A percentile compares a stretch with the other conserved stretches of the same genome.
Evolutionary conservation across 92 coral and sea anemone species (phyloP).

Genomic region (Epizoanthus illoricatus): DNA sequence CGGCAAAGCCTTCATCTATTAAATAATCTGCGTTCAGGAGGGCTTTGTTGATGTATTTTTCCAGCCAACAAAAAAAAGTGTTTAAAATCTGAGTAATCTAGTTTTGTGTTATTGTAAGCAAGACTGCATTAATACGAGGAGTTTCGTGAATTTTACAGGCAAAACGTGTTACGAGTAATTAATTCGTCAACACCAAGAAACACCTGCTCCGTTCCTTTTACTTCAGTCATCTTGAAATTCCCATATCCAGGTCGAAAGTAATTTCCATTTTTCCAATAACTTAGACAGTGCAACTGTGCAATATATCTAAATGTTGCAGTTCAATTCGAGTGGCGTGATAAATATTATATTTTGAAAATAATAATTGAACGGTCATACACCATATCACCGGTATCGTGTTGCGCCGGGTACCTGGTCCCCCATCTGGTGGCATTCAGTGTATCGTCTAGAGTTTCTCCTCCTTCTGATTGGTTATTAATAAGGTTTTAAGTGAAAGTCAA

Average conservation of each 20-base stretch:
- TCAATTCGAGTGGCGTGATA: neutral
- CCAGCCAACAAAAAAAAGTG: neutral
- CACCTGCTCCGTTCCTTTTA: neutral
- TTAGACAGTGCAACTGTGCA: too few species aligned
- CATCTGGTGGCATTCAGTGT: conserved; percentile 17
- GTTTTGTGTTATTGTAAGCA: neutral
- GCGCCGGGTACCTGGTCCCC: conserved; percentile 17
- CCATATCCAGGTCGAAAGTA: too few species aligned
- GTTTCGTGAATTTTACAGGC: too few species aligned
- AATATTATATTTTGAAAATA: neutral
- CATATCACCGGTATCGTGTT: conserved; percentile 1
- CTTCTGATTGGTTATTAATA: conserved; percentile 17
- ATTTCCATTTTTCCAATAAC: too few species aligned
- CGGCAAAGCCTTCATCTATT: too few species aligned
- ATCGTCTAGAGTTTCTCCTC: neutral
- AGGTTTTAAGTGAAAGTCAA: neutral
- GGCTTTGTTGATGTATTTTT: neutral
- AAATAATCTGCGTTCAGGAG: too few species aligned
- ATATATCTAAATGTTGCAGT: too few species aligned
- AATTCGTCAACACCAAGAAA: neutral
- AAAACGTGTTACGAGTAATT: too few species aligned
- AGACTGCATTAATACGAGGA: neutral
- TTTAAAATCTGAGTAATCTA: neutral
- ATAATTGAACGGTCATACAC: neutral
- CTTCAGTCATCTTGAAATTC: too few species aligned